Evolutionary conservation across 2,113 vertebrate species (phyloP).

Genomic region (Odocoileus hemionus): DNA sequence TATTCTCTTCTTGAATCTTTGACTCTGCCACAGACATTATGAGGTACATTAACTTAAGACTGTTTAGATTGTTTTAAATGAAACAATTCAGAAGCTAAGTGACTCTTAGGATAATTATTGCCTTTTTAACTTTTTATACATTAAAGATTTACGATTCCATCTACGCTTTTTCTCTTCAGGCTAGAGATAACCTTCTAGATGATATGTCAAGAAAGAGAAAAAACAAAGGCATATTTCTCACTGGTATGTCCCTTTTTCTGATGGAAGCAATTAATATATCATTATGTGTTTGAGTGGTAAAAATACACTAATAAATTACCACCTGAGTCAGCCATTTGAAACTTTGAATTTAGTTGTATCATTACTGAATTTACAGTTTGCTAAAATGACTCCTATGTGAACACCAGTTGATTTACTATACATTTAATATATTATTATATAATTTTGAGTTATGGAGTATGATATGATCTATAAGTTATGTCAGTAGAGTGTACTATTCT

Average conservation of each 20-base stretch:
- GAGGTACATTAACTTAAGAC: background rate
- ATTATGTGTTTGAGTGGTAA: background rate
- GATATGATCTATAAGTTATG: background rate
- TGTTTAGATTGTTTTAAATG: background rate
- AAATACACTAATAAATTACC: background rate
- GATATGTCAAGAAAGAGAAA: background rate
- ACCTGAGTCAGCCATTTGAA: background rate
- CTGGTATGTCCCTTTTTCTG: background rate
- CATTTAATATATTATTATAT: background rate
- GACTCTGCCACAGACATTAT: background rate
- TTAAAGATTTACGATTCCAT: background rate
- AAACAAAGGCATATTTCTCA: background rate
- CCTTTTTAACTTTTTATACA: background rate
- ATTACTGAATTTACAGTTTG: background rate
- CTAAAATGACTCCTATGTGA: background rate
- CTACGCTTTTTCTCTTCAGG: background rate
- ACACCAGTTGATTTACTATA: background rate
- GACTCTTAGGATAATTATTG: background rate
- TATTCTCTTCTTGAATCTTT: background rate
- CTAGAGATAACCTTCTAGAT: background rate
- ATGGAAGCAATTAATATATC: background rate
- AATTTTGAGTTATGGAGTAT: background rate
- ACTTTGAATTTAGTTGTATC: background rate
- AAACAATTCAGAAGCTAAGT: constrained; percentile 5
- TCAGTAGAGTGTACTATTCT: background rate